Conservation (phyloP, 2,113 vertebrate species). For the Nycticebus coucang region DNA sequence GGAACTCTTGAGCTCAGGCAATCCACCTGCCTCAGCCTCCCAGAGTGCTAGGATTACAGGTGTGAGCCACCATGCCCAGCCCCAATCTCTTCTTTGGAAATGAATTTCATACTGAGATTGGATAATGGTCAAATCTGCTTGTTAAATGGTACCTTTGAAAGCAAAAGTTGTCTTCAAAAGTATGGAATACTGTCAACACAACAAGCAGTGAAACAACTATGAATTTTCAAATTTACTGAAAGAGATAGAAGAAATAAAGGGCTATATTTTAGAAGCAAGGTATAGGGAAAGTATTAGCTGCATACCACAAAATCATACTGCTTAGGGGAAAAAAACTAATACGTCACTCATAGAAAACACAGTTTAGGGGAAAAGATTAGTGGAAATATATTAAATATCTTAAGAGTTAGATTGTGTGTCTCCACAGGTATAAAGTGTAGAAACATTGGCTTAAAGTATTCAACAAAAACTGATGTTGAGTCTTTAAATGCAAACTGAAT, state of each 20-base stretch:
- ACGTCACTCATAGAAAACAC: not conserved
- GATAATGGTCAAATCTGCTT: not conserved
- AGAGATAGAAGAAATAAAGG: not conserved
- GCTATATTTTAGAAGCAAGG: not conserved
- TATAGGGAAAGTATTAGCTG: not conserved
- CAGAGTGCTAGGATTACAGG: too few species aligned
- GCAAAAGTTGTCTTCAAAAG: not conserved
- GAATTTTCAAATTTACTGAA: not conserved
- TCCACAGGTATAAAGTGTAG: not conserved
- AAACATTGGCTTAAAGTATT: not conserved
- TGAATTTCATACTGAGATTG: not conserved
- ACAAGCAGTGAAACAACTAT: not conserved
- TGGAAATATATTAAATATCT: not conserved
- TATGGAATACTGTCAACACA: not conserved
- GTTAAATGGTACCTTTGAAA: slow-evolving; percentile 42
- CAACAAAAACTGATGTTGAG: not conserved
- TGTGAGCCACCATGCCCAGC: too few species aligned
- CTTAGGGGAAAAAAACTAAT: not conserved
- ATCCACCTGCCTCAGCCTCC: too few species aligned
- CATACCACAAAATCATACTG: not conserved
- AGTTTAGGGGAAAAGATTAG: not conserved
- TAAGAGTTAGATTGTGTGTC: not conserved
- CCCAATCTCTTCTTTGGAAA: slow-evolving; percentile 8
- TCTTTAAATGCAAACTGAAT: slow-evolving; percentile 37
- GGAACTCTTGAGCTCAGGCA: too few species aligned